Percentiles rank a stretch among this genome's conserved stretches.
Conservation (phyloP, 2,888 invertebrate species). For the Aphodius granarius region DNA sequence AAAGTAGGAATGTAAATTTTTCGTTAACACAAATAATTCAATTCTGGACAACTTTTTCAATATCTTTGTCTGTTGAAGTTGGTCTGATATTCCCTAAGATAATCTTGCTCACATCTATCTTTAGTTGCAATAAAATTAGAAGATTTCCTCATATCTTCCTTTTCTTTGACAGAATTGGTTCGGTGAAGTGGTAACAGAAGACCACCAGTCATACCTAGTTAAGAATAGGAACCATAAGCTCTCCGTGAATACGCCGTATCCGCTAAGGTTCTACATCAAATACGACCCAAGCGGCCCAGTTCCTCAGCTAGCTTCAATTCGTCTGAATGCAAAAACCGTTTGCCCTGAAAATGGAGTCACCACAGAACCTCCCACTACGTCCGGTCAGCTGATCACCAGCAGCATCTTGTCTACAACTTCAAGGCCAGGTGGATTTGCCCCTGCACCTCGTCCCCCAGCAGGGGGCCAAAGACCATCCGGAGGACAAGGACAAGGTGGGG, state of each 20-base stretch:
- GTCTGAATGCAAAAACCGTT: constrained; percentile 63
- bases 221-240: constrained; percentile 62
- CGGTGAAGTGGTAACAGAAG: constrained; percentile 60
- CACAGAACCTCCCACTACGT: constrained; percentile 49
- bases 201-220: constrained; percentile 63
- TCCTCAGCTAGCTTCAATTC: constrained; percentile 53
- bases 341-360: constrained; percentile 52
- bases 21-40: no score
- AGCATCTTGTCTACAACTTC: constrained; percentile 33
- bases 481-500: background rate
- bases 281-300: constrained; percentile 60
- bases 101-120: no score
- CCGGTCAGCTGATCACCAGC: constrained; percentile 42
- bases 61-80: background rate
- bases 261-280: constrained; percentile 63
- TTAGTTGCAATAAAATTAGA: no score
- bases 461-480: background rate
- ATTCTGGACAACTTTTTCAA: no score
- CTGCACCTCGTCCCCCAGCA: background rate
- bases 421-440: background rate
- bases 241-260: constrained; percentile 59
- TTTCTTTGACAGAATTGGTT: constrained; percentile 52
- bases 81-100: no score
- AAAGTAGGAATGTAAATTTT: no score
- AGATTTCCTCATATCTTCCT: background rate